Base-by-base conservation (phyloP, 2,797 vertebrate genomes). In the Apogon talboti region DNA sequence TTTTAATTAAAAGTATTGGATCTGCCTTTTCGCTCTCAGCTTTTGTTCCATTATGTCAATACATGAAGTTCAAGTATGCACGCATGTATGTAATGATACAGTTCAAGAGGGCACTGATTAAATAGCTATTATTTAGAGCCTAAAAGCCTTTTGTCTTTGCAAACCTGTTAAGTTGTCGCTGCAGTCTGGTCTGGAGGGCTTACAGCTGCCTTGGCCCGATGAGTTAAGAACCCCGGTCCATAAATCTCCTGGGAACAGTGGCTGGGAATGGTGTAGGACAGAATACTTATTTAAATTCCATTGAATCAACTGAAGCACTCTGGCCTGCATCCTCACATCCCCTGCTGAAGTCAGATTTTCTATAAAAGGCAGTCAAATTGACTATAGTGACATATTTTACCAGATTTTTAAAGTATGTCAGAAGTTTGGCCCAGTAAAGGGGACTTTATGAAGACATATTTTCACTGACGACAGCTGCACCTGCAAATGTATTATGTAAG, bases 271-370 rank as follows among this genome's bases (percentile, higher is more conserved):
- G 59, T 56, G 48, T 52, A 21, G 52, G 61, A 55, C 8, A 43
- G 67, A 85, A 79, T 70, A 76, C 73, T 47, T 33, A 81, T 78
- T 78, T 68, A 41, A 24, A 59, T 47, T 38, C 58, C 65, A 69
- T 30, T 64, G 24, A 69, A 67, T 77, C 38, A 37, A 66, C 16
- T 44, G 44, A n/a, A 35, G 71, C 57, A 49, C 48, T 45, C 37
- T 40, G 7, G 30, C 44, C 45, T 24, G 21, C 53, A 69, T 74
- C 54, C 76, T 77, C 53, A 33, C 35, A 3, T 63, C 24, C 54
- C 24, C 54, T 56, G 50, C 47, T 71, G 35, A 68, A 76, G 50
- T 65, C 46, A 66, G 35, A 60, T 19, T 68, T 76, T 57, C 40
- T 52, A 11, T 19, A 19, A 48, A 48, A 52, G 15, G 18, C 45